Base-by-base conservation (phyloP, 2,888 invertebrate species). In the Seira ritae region DNA sequence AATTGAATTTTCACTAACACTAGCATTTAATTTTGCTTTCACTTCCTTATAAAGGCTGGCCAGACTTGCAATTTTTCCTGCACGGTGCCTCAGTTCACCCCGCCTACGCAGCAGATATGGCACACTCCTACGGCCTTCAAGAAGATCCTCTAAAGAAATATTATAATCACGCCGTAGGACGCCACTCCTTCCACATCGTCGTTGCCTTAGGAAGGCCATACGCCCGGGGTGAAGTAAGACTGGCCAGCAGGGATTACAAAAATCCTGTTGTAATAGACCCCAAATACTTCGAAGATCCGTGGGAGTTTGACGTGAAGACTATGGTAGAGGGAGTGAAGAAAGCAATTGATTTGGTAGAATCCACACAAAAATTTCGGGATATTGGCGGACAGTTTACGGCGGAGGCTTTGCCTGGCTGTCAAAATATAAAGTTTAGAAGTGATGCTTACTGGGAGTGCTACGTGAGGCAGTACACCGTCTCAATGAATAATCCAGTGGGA, bases 31-130 rank as follows among this genome's bases (percentile, higher is more conserved):
- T 62, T n/a, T 6, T 62, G n/a, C 62, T 10, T 6, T 17, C 4
- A n/a, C 17, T n/a, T n/a, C n/a, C 42, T 42, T 42, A 8, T 12
- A 42, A 42, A 42, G 68, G 73, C 2, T 87, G 88, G 86, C 86
- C 88, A 1, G 88, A 88, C 31, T 46, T 84, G 0, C 84, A 85
- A 20, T 68, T 85, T n/a, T 72, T 79, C 0, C 62, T 88, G 2
- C 31, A 76, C 4, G 84, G 87, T 2, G 8, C 67, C 0, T 78
- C 78, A 10, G 72, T 80, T 0, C 75, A 85, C 23, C 19, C 76
- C 22, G 73, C 55, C 0, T 65, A 83, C 15, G 87, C 72, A 1
- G 69, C 68, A 22, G 83, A 80, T 2, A 37, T 86, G 6, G 65
- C 84, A 0, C 71, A 79, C 0, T 80, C 73, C 12, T 85, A 74